Base-by-base conservation (phyloP, 2,797 vertebrate species). In the Poecilia picta region DNA sequence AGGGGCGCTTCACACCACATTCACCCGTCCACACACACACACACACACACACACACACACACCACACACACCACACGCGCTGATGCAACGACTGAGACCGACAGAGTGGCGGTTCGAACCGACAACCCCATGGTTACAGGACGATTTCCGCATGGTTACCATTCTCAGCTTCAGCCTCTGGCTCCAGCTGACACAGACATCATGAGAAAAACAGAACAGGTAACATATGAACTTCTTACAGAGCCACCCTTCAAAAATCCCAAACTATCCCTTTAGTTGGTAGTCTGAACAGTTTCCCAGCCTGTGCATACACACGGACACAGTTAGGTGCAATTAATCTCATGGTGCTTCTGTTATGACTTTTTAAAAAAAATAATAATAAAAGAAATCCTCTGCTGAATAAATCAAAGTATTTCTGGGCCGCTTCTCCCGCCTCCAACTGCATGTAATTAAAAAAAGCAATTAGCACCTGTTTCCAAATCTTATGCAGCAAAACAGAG, bases 291-390 rank as follows among this genome's bases (percentile, higher is more conserved):
- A 8, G 12, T 66, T 66, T 33, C 12, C 8, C 64, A 39, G 18
- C 1, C 20, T 66, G 3, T 66, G 20, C 20, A 25, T 5, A 10
- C 16, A 18, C 31, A 20, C 10, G 47, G 75, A 68, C 75, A 87
- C 81, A 92, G 89, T 92, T 93, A 93, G 86, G 80, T 82, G 72
- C 85, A 92, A 91, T 94, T 91, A 95, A 91, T 90, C 76, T 91
- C 84, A 87, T 49, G 39, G 81, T 87, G 85, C 84, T 83, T 82
- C 75, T 88, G n/a, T 6, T 77, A 81, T 75, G 68, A 78, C 51
- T 3, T 55, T n/a, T 23, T 15, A 12, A 46, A 46, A 4, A 16
- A 47, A 41, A 59, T 62, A 55, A 55, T 33, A 1, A 0, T 74
- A 74, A 74, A 51, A 31, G 15, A 12, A 15, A 88, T 25, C 8